Conservation (phyloP, 2,888 invertebrate genomes). For the Halictus quadricinctus region DNA sequence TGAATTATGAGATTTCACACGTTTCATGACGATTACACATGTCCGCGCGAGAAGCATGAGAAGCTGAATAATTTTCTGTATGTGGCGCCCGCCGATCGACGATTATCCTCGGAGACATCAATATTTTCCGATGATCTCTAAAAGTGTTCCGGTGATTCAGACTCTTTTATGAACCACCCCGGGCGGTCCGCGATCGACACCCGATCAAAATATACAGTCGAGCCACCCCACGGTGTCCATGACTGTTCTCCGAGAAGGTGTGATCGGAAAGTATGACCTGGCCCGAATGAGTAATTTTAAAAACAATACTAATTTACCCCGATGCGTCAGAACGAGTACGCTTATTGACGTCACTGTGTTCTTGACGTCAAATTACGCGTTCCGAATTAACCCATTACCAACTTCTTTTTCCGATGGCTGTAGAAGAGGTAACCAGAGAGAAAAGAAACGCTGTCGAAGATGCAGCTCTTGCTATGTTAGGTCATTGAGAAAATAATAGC, state of each 20-base stretch:
- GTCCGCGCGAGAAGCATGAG: background rate
- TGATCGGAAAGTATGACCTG: conserved; percentile 10
- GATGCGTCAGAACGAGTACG: conserved; percentile 50
- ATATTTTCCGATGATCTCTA: conserved; percentile 26
- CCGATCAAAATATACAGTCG: conserved; percentile 46
- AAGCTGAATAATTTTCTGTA: background rate
- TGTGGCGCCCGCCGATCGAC: conserved; percentile 11
- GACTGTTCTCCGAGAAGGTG: conserved; percentile 3
- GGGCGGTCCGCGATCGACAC: conserved; percentile 38
- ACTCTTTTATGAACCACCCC: conserved; percentile 24
- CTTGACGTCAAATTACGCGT: conserved; percentile 41
- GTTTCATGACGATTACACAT: background rate
- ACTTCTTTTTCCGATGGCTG: background rate
- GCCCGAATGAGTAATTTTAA: conserved; percentile 51
- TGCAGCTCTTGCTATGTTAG: conserved; percentile 3
- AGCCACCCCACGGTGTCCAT: background rate
- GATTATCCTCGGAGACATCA: conserved; percentile 20
- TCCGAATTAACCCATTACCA: conserved; percentile 21
- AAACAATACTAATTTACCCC: conserved; percentile 46
- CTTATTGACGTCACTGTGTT: conserved; percentile 48
- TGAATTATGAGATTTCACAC: background rate
- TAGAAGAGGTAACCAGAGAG: background rate
- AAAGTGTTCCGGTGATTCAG: conserved; percentile 59
- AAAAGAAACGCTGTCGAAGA: background rate
- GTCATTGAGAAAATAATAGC: background rate